Base-by-base conservation (phyloP, 2,888 invertebrate genomes). In the Drosophila nigricruria region DNA sequence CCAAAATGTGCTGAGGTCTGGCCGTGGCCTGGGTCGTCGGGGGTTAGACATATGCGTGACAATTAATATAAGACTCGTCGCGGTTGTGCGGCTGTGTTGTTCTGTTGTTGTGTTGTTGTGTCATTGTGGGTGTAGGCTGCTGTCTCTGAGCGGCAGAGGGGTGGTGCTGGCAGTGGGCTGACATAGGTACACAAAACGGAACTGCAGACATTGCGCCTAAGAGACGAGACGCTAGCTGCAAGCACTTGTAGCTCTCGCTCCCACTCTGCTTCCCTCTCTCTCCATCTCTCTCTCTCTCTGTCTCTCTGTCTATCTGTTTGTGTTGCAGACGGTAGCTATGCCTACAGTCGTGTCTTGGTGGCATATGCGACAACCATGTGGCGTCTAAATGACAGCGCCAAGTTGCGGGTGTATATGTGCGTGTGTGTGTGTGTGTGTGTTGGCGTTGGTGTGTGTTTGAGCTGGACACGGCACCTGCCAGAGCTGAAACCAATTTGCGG, bases 21-120 rank as follows among this genome's bases (percentile, higher is more conserved):
- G 32, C 67, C 60, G 30, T 30, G 47, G 30, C 54, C 25, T 20
- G 75, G 74, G 75, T 80, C 72, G 73, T 64, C 71, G 66, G 73
- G 59, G 87, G 76, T 82, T 74, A 82, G 82, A 88, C 81, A 75
- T 87, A 90, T 88, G 87, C 87, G 87, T 88, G 87, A 88, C 87
- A 88, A 88, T 88, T 88, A 90, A 88, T 88, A 90, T 90, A 88
- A 82, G 88, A 86, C 85, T 81, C 72, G 57, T 70, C 72, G 67
- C 65, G 50, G 50, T 34, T 49, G 49, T 47, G 53, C 40, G 40
- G 42, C 20, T 56, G 56, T 38, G 50, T 12, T 32, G 43, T 53
- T 36, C 58, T 6, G n/a, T n/a, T n/a, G n/a, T n/a, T n/a, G n/a
- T 36, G 16, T 36, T 36, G n/a, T 38, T 18, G 38, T n/a, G n/a